Evolutionary conservation across 2,113 vertebrate species (phyloP).

Genomic region (Pitta sordida): DNA sequence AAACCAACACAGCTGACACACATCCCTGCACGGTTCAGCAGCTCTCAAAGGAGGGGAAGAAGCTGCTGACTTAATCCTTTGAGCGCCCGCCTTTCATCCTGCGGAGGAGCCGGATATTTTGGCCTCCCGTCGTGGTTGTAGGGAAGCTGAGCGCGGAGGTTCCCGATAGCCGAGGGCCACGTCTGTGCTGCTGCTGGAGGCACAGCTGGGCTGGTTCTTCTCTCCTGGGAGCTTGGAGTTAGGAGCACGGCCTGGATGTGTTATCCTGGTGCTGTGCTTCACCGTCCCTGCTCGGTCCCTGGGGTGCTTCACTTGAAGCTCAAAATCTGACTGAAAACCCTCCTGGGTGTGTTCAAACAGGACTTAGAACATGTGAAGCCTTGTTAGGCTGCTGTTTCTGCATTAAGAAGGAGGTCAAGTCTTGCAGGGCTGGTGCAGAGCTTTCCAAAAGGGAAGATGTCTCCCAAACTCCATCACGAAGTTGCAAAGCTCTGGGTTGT

Average conservation of each 20-base stretch:
- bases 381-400: not conserved
- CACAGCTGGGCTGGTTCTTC: not conserved
- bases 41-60: constrained; percentile 24
- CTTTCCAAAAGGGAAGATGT: too few relatives aligned
- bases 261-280: not conserved
- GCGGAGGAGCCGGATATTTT: not conserved
- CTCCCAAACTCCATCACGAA: too few relatives aligned
- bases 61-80: constrained; percentile 21
- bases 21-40: not conserved
- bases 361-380: not conserved
- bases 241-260: accelerated
- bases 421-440: too few relatives aligned
- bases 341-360: accelerated
- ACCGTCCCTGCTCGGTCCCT: not conserved
- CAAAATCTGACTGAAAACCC: not conserved
- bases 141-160: not conserved
- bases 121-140: not conserved
- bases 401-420: too few relatives aligned
- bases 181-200: not conserved
- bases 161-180: not conserved
- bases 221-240: not conserved
- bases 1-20: not conserved
- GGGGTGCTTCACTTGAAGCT: not conserved
- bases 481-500: too few relatives aligned
- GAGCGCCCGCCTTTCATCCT: constrained; percentile 13